phyloP scores from a whole-genome alignment of 2,888 invertebrate genomes.

The Sicus ferrugineus region DNA sequence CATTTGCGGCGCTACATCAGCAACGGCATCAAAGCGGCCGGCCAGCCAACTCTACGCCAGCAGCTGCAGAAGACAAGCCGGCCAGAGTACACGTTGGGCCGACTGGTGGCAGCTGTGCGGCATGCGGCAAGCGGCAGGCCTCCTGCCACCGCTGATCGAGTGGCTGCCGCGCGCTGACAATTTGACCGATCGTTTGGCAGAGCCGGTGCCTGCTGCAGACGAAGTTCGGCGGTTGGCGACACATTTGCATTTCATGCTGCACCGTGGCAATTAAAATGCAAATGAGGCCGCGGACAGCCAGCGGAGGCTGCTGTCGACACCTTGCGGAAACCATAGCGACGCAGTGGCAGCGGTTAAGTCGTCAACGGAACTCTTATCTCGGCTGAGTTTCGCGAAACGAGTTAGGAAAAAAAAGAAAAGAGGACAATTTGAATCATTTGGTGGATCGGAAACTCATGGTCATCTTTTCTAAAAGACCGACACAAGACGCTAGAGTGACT shows the following conservation, averaged over 20 bases:
- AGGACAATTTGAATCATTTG: no score
- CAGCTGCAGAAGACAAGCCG: not conserved
- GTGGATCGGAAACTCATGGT: no score
- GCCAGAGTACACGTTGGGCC: not conserved
- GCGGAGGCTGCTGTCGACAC: not conserved
- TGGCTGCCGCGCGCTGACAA: not conserved
- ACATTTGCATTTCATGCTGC: slow-evolving; percentile 12
- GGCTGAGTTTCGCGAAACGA: not conserved
- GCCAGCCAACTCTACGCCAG: slow-evolving; percentile 4
- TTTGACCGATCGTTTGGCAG: slow-evolving; percentile 15
- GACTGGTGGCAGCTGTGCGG: not conserved
- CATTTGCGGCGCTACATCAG: slow-evolving; percentile 10
- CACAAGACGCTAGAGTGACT: no score
- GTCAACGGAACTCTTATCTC: not conserved
- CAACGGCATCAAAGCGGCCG: not conserved
- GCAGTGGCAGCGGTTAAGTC: not conserved
- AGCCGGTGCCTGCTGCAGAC: not conserved
- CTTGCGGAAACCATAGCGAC: not conserved
- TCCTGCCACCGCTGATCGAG: not conserved
- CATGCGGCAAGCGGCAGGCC: not conserved
- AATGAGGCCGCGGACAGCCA: slow-evolving; percentile 11
- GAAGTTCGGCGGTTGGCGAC: not conserved
- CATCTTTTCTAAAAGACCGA: no score
- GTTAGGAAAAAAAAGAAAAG: not conserved
- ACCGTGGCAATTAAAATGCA: slow-evolving; percentile 26